Base-by-base conservation (phyloP, 2,113 vertebrate species). In the Ramphastos sulfuratus region DNA sequence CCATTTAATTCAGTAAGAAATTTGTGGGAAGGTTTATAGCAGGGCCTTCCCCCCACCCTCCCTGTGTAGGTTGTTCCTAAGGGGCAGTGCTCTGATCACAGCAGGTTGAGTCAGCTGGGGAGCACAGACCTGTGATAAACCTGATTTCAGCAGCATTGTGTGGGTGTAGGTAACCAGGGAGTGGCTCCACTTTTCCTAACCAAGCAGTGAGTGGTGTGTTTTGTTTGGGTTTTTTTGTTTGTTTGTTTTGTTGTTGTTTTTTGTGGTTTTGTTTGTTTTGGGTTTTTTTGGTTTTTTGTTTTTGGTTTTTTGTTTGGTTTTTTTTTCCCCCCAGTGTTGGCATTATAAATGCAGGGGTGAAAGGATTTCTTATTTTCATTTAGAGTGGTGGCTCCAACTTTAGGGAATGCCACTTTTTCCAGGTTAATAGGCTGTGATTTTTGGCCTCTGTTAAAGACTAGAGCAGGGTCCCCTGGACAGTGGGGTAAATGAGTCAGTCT, bases 361-460 rank as follows among this genome's bases (percentile, higher is more conserved):
- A 69, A 75, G 21, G 35, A 16, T 33, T 56, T 0, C 1, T 50
- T 35, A 1, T 27, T 80, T 72, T 67, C 25, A 6, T 59, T 78
- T 39, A 23, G 50, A 18, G 8, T 5, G 6, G 11, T 31, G 5
- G 4, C 64, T 89, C 58, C 27, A 21, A 23, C 56, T 65, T 3
- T 25, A 44, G 61, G 1, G 3, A 48, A 59, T 12, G 8, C 27
- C 4, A 1, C 30, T 20, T 74, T 66, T 56, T 77, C 33, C 5
- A 16, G 66, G 63, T 37, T 46, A 35, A 0, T 30, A 55, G 21
- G 1, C 0, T 4, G 20, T 27, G 39, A 8, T 27, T 59, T 66
- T 55, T 66, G 20, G 6, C 44, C 42, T 74, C 27, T 50, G 6
- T 20, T 77, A 5, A 1, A 39, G n/a, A 52, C 13, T 10, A 10